Conservation (phyloP, 2,888 invertebrate species). For the Apocheima hispidaria region DNA sequence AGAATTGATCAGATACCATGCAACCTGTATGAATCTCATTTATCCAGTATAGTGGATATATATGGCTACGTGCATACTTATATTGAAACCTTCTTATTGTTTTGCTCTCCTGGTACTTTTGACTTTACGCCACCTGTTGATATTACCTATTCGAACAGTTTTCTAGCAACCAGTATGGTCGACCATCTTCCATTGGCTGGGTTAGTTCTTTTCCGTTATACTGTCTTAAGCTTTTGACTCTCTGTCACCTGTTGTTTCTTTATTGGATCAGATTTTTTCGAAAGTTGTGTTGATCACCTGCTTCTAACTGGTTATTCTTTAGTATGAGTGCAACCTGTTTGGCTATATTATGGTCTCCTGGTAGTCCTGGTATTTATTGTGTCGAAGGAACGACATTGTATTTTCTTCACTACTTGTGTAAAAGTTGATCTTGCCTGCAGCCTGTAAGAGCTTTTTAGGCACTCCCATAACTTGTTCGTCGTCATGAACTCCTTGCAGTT, state of each 20-base stretch:
- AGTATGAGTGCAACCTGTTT: slow-evolving; percentile 5
- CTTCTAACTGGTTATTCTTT: background rate
- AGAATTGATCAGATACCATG: background rate
- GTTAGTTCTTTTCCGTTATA: background rate
- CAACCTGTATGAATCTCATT: background rate
- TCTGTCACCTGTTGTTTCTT: slow-evolving; percentile 4
- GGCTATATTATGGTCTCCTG: background rate
- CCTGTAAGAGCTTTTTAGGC: background rate
- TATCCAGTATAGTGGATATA: too few relatives aligned
- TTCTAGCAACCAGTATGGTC: background rate
- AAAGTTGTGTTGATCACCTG: background rate
- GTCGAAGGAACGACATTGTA: background rate
- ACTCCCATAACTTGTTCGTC: background rate
- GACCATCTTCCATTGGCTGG: background rate
- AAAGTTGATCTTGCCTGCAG: background rate
- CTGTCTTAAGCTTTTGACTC: slow-evolving; percentile 9
- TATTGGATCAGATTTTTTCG: background rate
- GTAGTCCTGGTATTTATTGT: background rate
- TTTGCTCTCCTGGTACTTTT: slow-evolving; percentile 15
- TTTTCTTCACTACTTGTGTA: background rate
- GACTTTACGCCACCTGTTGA: slow-evolving; percentile 19
- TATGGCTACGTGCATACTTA: background rate
- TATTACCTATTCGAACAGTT: background rate
- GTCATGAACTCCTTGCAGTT: slow-evolving; percentile 2
- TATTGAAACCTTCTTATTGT: background rate